Evolutionary conservation across 1,140 invertebrate genomes (phyloP), one percentile per base, ranked within the genome.

Genomic region (Drosophila tsacasi): DNA sequence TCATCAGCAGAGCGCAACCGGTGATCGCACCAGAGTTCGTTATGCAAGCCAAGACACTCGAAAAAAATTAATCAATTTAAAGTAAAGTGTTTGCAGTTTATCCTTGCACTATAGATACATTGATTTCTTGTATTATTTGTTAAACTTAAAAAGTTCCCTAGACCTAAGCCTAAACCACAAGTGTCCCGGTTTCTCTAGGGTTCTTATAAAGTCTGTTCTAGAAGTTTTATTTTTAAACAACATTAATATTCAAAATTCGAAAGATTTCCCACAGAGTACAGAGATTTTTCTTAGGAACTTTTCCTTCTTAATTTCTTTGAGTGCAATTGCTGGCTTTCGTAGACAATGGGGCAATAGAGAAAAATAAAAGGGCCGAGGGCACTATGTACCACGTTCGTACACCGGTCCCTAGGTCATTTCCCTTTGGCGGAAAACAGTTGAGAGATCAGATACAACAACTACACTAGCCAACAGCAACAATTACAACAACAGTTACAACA

Each of bases 361-460:
- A 44, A 54, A 32, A 21, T 21, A 71, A 46, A 68, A 68, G 49
- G 49, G 59, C 62, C 67, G 61, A 54, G 60, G 47, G 66, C 35
- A 23, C 23, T 49, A 19, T 42, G 23, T 23, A 15, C 12, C 8
- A 25, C n/a, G 49, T 54, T 35, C 6, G 5, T 64, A 64, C 66
- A 55, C 63, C 67, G 67, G 49, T 46, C 39, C 67, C 32, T 30
- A 71, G 67, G 67, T 71, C 67, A 68, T 71, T 71, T 71, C 49
- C 67, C 67, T 71, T 58, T 61, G 71, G 54, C 23, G 35, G 44
- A 72, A 50, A 72, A 72, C 44, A 72, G 69, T 73, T 73, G 69
- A 60, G 46, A 73, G 69, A 73, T 74, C 68, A 74, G 19, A 63
- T 17, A 17, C 59, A 47, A n/a, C 8, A 49, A 25, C 4, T 10